A percentile compares a stretch with the other conserved stretches of the same genome.
These are phyloP conservation scores for Solenodon paradoxus DNA, from an alignment of 2,113 vertebrate species.

Conservation along the genomic window DNA sequence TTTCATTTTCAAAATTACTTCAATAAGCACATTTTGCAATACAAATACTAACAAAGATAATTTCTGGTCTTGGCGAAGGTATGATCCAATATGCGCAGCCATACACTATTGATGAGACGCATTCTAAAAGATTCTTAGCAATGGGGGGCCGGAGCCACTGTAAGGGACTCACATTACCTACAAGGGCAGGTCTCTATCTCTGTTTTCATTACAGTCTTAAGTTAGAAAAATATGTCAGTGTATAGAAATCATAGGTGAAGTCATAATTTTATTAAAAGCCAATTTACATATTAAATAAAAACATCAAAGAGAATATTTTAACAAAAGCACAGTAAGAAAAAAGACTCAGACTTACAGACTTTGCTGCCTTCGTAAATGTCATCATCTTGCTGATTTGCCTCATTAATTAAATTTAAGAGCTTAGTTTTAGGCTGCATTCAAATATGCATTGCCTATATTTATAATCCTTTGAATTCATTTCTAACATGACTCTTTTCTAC, in stretches of 20 bases:
- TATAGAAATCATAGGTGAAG: background rate
- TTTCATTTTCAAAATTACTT: background rate
- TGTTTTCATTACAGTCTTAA: background rate
- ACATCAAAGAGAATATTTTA: constrained; percentile 18
- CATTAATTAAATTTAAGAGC: background rate
- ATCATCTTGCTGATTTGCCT: background rate
- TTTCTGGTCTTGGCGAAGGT: background rate
- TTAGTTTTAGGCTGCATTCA: background rate
- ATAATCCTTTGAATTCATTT: background rate
- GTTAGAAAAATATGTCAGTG: background rate
- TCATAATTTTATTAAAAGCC: background rate
- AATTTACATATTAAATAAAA: background rate
- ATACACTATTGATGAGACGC: background rate
- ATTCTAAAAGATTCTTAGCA: background rate
- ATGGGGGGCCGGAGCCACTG: background rate
- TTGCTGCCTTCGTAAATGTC: background rate
- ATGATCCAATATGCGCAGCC: background rate
- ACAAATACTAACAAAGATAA: background rate
- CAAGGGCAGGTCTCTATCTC: background rate
- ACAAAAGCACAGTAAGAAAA: background rate
- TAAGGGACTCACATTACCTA: background rate
- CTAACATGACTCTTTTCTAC: background rate
- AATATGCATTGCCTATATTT: background rate
- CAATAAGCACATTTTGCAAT: background rate
- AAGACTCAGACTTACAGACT: background rate